Base-by-base conservation (phyloP, 2,888 invertebrate genomes). In the Bellardia pandia region DNA sequence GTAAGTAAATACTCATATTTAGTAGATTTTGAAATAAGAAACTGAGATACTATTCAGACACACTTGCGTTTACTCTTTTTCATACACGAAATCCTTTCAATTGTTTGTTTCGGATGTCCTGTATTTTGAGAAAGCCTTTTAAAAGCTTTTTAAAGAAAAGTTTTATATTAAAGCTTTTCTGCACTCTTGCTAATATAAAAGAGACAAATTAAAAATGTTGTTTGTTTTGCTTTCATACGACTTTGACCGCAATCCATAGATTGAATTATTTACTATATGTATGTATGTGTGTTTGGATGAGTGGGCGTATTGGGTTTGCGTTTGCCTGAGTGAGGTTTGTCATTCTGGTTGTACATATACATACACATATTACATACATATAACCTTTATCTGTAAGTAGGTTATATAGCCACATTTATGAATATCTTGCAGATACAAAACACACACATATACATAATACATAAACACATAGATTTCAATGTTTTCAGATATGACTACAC, bases 201-300 rank as follows among this genome's bases (percentile, higher is more conserved):
- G 60, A 68, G 60, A 9, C 69, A 68, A 75, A 60, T 23, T 8
- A 56, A 56, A 40, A 56, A 64, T 64, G 13, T 62, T 69, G 45
- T 78, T 77, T 76, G 58, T 64, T 77, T 74, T 82, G 53, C 81
- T 82, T 45, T 62, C 30, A 68, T 75, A 66, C 71, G 87, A 87
- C 87, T 85, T 87, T 87, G 87, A 87, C 87, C 87, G 87, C 85
- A 85, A 85, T 87, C 74, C 81, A 79, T 68, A 75, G 60, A 60
- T 68, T 45, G 62, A 72, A 72, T 62, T 30, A 16, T 45, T 16
- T 58, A 58, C 11, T n/a, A 37, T 48, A 3, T 42, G 33, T 40
- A 30, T 13, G 14, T 23, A 3, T 45, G 14, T 23, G 23, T 51
- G 33, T 40, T 7, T 37, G 51, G 48, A n/a, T 60, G 30, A 51